These are phyloP conservation scores for Acromyrmex heyeri DNA, from an alignment of 1,140 invertebrate species.

Conservation along the genomic window DNA sequence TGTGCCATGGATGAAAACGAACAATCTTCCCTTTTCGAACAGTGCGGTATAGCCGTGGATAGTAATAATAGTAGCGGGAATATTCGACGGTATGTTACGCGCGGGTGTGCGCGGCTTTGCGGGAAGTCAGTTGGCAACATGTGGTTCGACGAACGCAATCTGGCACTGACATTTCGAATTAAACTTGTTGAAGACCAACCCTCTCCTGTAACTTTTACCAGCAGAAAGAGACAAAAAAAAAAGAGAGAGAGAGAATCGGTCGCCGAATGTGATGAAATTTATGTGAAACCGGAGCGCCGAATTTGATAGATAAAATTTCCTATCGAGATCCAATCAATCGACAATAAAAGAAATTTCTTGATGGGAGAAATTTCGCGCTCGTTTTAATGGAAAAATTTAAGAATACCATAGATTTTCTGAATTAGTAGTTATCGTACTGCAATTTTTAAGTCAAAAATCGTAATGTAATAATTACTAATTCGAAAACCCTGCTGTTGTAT, in stretches of 20 bases:
- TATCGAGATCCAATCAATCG: background rate
- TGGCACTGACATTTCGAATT: conserved; percentile 80
- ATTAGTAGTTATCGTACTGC: background rate
- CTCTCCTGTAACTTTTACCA: conserved; percentile 45
- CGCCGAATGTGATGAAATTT: conserved; percentile 43
- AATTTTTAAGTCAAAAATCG: background rate
- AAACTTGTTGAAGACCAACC: conserved; percentile 63
- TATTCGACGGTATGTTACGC: conserved; percentile 70
- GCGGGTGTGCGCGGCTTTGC: conserved; percentile 58
- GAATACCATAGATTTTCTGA: background rate
- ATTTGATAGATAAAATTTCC: conserved; percentile 36
- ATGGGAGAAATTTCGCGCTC: background rate
- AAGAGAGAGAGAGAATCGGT: background rate
- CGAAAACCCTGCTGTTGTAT: no score
- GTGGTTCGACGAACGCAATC: conserved; percentile 82
- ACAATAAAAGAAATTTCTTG: conserved; percentile 6
- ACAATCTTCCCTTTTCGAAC: conserved; percentile 18
- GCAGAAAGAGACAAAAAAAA: background rate
- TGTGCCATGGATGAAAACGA: conserved; percentile 12
- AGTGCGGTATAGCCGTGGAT: conserved; percentile 28
- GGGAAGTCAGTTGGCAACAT: conserved; percentile 77
- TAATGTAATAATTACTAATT: no score
- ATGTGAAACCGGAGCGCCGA: conserved; percentile 23
- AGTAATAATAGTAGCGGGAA: conserved; percentile 71
- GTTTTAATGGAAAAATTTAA: background rate